Conservation (phyloP, 2,797 vertebrate genomes). For the Amniataba percoides region DNA sequence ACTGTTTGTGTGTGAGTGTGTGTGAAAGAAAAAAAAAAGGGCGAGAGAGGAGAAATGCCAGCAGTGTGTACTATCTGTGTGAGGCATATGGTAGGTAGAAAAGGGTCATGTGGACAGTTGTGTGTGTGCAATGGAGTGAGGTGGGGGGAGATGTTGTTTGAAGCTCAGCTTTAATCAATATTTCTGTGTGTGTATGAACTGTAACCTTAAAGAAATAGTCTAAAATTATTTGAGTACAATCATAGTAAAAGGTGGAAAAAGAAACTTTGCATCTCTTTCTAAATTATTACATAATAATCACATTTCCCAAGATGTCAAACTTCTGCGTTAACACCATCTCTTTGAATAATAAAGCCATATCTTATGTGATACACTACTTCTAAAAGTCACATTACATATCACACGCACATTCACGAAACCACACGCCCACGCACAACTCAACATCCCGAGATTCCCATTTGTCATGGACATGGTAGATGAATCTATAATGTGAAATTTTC, state of each 20-base stretch:
- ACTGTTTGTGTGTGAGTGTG: slow-evolving; percentile 62
- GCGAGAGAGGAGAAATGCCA: slow-evolving; percentile 51
- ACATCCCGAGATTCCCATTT: slow-evolving; percentile 28
- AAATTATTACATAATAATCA: neutral
- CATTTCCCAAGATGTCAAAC: neutral
- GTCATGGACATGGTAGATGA: slow-evolving; percentile 40
- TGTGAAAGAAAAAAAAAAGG: slow-evolving; percentile 50
- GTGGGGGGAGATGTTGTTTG: slow-evolving; percentile 24
- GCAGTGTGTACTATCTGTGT: slow-evolving; percentile 50
- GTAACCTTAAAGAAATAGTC: neutral
- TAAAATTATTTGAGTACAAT: neutral
- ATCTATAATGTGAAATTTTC: slow-evolving; percentile 55
- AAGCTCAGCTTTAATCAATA: slow-evolving; percentile 32
- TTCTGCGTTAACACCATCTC: neutral
- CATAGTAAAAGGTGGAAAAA: neutral
- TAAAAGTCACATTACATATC: slow-evolving; percentile 24
- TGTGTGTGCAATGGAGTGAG: neutral
- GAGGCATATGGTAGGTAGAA: slow-evolving; percentile 58
- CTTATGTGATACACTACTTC: neutral
- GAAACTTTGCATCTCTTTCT: no score
- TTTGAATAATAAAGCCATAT: slow-evolving; percentile 7
- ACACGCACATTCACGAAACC: slow-evolving; percentile 6
- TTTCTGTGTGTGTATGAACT: neutral
- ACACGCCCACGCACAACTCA: slow-evolving; percentile 21
- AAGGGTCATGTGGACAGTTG: slow-evolving; percentile 30